These are phyloP conservation scores for Helogale parvula DNA, from an alignment of 2,113 vertebrate species.

Conservation along the genomic window DNA sequence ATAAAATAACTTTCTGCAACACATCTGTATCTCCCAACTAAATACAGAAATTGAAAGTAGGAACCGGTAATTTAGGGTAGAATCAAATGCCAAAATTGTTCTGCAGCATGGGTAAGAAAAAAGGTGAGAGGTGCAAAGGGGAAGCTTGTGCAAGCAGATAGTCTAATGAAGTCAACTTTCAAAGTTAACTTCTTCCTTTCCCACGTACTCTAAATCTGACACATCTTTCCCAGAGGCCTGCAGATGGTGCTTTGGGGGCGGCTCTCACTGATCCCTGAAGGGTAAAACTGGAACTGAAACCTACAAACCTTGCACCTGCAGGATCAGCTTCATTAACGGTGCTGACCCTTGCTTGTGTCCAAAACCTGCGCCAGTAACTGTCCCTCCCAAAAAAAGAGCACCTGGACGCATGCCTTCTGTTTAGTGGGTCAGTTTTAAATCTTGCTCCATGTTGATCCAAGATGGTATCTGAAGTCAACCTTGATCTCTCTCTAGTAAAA, in stretches of 20 bases:
- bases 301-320: slow-evolving; percentile 60
- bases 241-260: slow-evolving; percentile 37
- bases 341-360: not conserved
- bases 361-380: not conserved
- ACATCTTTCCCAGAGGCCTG: slow-evolving; percentile 33
- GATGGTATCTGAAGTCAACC: not conserved
- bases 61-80: not conserved
- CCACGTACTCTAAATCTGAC: not conserved
- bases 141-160: not conserved
- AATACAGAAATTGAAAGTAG: slow-evolving; percentile 62
- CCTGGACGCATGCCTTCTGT: not conserved
- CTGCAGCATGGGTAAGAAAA: not conserved
- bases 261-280: slow-evolving; percentile 1
- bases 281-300: slow-evolving; percentile 74
- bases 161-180: not conserved
- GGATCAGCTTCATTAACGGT: not conserved
- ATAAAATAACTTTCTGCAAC: not conserved
- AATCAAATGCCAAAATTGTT: slow-evolving; percentile 3
- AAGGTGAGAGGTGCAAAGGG: not conserved
- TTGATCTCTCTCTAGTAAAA: not conserved
- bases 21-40: slow-evolving; percentile 16
- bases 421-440: too few species aligned
- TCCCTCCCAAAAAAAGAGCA: not conserved
- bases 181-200: slow-evolving; percentile 53
- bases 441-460: not conserved